Evolutionary conservation across 2,113 vertebrate species (phyloP).

Genomic region (Cochlearius cochlearius): DNA sequence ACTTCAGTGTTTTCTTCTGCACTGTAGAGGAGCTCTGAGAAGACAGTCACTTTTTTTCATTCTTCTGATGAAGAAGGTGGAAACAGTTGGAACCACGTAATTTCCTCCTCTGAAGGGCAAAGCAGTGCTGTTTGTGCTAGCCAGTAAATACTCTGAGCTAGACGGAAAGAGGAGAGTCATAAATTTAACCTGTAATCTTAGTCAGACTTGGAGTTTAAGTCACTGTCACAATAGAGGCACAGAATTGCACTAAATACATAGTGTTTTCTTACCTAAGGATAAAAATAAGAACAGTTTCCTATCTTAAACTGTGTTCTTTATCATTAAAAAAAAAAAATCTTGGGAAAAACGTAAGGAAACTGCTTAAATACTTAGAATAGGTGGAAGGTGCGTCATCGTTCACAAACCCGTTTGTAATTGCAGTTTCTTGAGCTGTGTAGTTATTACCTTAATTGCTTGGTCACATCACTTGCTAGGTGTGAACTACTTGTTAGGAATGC

Average conservation of each 20-base stretch:
- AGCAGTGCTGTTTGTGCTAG: neutral
- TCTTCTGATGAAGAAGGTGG: neutral
- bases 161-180: neutral
- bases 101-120: neutral
- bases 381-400: neutral
- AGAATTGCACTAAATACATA: neutral
- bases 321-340: neutral
- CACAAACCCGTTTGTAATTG: neutral
- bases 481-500: neutral
- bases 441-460: neutral
- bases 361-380: neutral
- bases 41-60: neutral
- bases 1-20: neutral
- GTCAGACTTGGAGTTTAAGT: neutral
- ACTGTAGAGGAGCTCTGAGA: neutral
- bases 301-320: neutral
- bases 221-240: neutral
- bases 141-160: neutral
- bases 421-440: neutral
- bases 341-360: neutral
- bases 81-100: neutral
- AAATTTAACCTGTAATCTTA: neutral
- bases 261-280: neutral
- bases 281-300: neutral
- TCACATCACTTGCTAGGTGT: neutral